Conservation (phyloP, 2,888 invertebrate genomes). For the Melikaiella ostensackeni region DNA sequence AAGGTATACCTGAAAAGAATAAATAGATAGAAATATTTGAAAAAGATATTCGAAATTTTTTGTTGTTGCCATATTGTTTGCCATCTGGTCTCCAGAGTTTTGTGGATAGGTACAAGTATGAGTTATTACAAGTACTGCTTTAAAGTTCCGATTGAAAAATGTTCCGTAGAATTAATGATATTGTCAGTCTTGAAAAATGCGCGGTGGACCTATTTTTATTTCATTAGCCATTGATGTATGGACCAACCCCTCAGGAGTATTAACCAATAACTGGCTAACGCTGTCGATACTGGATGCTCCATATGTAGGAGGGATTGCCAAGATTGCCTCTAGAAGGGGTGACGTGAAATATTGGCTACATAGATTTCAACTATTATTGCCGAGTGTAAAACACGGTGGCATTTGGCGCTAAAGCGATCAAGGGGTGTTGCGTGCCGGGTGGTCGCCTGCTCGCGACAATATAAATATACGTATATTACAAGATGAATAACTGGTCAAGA, state of each 20-base stretch:
- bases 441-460: conserved; percentile 57
- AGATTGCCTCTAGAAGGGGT: conserved; percentile 60
- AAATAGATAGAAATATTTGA: too few relatives aligned
- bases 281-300: conserved; percentile 54
- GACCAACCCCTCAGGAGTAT: conserved; percentile 44
- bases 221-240: conserved; percentile 55
- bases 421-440: conserved; percentile 58
- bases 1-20: too few relatives aligned
- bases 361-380: conserved; percentile 77
- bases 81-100: conserved; percentile 21
- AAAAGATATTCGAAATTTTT: background rate
- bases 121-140: background rate
- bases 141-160: conserved; percentile 34
- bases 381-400: conserved; percentile 77
- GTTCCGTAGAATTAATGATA: conserved; percentile 28
- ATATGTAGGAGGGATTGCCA: conserved; percentile 53
- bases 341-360: conserved; percentile 77
- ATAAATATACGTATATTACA: conserved; percentile 55
- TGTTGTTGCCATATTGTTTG: conserved; percentile 5
- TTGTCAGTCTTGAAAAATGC: conserved; percentile 35
- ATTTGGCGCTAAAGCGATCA: conserved; percentile 77
- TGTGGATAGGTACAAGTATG: background rate
- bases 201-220: conserved; percentile 45
- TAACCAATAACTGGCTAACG: conserved; percentile 62
- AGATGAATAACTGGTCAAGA: conserved; percentile 36